These are phyloP conservation scores for Cacatua alba DNA, from an alignment of 2,113 vertebrate genomes.

Conservation along the genomic window DNA sequence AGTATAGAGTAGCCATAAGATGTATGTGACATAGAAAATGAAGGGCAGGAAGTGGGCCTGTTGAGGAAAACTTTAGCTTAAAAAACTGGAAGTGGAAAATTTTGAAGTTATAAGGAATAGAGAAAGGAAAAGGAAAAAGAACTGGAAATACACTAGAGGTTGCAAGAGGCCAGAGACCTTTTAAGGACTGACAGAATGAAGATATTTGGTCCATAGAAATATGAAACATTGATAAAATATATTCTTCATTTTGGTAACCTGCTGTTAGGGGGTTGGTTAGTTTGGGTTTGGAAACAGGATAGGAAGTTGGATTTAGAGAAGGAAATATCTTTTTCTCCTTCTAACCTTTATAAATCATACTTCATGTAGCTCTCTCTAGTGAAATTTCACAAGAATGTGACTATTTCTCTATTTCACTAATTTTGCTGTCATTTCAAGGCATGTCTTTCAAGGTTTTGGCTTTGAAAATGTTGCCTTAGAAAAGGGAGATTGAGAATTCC, in stretches of 20 bases:
- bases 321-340: background rate
- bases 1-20: background rate
- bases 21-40: background rate
- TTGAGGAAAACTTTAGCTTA: background rate
- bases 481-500: background rate
- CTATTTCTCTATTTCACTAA: background rate
- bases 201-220: background rate
- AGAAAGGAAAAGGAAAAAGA: background rate
- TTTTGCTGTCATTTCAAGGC: background rate
- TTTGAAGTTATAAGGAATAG: background rate
- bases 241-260: background rate
- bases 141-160: background rate
- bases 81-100: background rate
- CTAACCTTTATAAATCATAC: background rate
- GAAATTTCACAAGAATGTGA: background rate
- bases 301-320: background rate
- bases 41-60: background rate
- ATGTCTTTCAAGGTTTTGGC: background rate
- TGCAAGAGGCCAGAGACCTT: background rate
- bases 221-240: background rate
- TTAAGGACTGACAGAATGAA: background rate
- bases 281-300: background rate
- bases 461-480: background rate
- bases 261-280: background rate
- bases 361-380: background rate